Percentiles rank a stretch among this genome's conserved stretches.
Evolutionary conservation across 2,888 invertebrate genomes (phyloP).

Genomic region (Glyphotaelius pellucidus): DNA sequence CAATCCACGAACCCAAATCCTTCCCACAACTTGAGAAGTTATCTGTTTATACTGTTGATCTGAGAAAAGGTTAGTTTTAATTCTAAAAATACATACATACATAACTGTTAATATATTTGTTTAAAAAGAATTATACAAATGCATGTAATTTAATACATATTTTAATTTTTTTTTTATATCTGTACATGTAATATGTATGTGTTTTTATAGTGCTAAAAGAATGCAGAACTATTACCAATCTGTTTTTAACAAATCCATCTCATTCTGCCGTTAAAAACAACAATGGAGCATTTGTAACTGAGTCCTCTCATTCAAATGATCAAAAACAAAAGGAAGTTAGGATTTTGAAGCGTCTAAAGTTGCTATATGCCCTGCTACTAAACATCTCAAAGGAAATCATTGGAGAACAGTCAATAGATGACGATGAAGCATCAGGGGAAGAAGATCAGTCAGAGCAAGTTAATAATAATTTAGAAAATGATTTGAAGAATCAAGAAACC

Average conservation of each 20-base stretch:
- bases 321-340: constrained; percentile 54
- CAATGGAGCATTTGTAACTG: not conserved
- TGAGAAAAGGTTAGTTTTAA: constrained; percentile 59
- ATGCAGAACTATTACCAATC: constrained; percentile 55
- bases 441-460: constrained; percentile 16
- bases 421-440: constrained; percentile 11
- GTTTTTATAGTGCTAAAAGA: constrained; percentile 60
- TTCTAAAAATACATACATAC: not conserved
- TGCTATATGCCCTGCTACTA: constrained; percentile 55
- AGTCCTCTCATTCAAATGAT: constrained; percentile 28
- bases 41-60: constrained; percentile 33
- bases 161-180: not conserved
- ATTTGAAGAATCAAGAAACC: not conserved
- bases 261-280: not conserved
- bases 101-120: not conserved
- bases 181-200: not conserved
- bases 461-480: constrained; percentile 19
- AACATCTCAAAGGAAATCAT: constrained; percentile 61
- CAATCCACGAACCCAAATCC: constrained; percentile 57
- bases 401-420: constrained; percentile 41
- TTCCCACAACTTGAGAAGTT: constrained; percentile 57
- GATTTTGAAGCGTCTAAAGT: constrained; percentile 61
- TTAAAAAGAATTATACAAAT: not conserved
- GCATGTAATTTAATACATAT: not conserved
- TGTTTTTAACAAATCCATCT: constrained; percentile 56